Percentiles rank a stretch among this genome's conserved stretches.
Evolutionary conservation across 2,113 vertebrate genomes (phyloP).

Genomic region (Protobothrops mucrosquamatus): DNA sequence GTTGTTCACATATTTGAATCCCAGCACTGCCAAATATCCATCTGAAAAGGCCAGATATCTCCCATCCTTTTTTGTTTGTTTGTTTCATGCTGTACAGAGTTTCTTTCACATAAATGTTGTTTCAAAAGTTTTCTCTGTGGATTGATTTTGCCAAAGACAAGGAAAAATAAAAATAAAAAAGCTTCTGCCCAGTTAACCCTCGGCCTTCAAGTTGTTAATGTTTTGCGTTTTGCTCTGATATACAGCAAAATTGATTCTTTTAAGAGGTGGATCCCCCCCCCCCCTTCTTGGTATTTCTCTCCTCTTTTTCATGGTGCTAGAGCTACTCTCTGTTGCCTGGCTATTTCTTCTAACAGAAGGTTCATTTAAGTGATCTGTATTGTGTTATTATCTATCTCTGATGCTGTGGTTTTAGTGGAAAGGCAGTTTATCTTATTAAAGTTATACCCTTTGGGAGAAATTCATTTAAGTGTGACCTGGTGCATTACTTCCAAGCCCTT

Average conservation of each 20-base stretch:
- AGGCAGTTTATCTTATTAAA: constrained; percentile 62
- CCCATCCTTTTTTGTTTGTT: not conserved
- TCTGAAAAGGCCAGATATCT: constrained; percentile 11
- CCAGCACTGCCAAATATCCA: not conserved
- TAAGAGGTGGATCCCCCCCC: constrained; percentile 59
- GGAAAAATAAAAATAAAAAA: constrained; percentile 41
- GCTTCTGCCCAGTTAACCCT: constrained; percentile 33
- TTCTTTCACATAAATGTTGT: constrained; percentile 26
- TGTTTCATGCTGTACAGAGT: not conserved
- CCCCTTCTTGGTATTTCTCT: constrained; percentile 42
- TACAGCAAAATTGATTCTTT: constrained; percentile 70
- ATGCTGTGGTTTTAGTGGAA: constrained; percentile 52
- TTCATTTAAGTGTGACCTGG: constrained; percentile 73
- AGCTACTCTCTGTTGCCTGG: constrained; percentile 58
- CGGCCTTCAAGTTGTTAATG: constrained; percentile 37
- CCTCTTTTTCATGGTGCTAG: constrained; percentile 45
- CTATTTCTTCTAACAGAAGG: constrained; percentile 60
- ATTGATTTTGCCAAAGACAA: constrained; percentile 15
- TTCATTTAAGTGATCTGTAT: constrained; percentile 45
- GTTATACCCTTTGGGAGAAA: constrained; percentile 65
- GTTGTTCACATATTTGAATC: no score
- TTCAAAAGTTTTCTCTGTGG: not conserved
- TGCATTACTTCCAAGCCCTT: constrained; percentile 64
- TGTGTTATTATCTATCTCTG: constrained; percentile 51
- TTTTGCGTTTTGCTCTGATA: constrained; percentile 66